Base-by-base conservation (phyloP, 2,888 invertebrate species). In the Drosophila merina region DNA sequence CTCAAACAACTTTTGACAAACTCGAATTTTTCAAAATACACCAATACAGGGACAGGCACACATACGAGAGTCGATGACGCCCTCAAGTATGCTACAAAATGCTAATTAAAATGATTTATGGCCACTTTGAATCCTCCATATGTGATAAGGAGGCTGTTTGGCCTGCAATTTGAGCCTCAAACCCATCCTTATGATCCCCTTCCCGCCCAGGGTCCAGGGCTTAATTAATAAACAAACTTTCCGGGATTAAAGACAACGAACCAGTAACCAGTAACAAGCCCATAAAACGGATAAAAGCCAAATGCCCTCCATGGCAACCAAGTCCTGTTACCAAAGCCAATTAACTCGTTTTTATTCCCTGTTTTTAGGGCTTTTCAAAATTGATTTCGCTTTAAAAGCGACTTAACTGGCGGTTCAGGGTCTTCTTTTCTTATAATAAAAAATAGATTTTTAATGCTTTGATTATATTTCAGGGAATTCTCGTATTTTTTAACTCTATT, bases 81-180 rank as follows among this genome's bases (percentile, higher is more conserved):
- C 68, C 59, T 72, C 25, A 71, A 69, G 68, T 71, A 49, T 71
- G 52, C 72, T 72, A 54, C 62, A 60, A 69, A 62, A 75, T 74
- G 88, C 76, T 87, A 81, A 81, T 85, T 75, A 71, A 75, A 81
- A 85, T 85, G 76, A 87, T 87, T 81, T 85, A 85, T 81, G 42
- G 51, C 44, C 56, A 8, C 44, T 33, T 3, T 8, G 20, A 20
- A 2, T 20, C 20, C 9, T 31, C 57, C 83, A 68, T 57, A 68
- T 77, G 86, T 63, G 60, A 44, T 20, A 12, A 3, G 31, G 57
- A 57, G 60, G 28, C 58, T 47, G 60, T 58, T 42, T 14, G 3
- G 25, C 36, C 20, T 33, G 20, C 48, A 74, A 68, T 63, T 57
- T 33, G 57, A 57, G 70, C 10, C 7, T 9, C 2, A 9, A 9